Evolutionary conservation across 2,113 vertebrate genomes (phyloP).

Genomic region (Seriola rivoliana): DNA sequence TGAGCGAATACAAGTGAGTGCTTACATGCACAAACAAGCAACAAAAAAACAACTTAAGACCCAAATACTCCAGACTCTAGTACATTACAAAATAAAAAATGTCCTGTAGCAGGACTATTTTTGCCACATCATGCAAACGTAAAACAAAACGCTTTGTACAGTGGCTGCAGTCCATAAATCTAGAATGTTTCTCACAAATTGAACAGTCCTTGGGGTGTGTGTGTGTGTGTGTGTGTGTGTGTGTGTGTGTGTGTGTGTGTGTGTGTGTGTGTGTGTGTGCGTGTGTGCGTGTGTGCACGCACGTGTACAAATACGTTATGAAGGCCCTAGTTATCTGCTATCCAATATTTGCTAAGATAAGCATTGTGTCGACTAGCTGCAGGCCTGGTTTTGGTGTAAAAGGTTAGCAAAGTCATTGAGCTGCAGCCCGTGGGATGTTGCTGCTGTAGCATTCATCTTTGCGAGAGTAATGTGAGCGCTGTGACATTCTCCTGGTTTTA

Average conservation of each 20-base stretch:
- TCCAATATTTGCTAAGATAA: conserved; percentile 78
- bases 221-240: too few relatives aligned
- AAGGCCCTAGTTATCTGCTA: conserved; percentile 65
- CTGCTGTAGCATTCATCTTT: conserved; percentile 65
- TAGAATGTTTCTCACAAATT: conserved; percentile 55
- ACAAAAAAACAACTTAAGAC: not conserved
- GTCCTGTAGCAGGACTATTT: conserved; percentile 20
- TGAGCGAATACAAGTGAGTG: conserved; percentile 10
- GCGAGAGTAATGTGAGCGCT: conserved; percentile 70
- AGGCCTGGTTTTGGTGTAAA: conserved; percentile 67
- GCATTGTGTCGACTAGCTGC: conserved; percentile 65
- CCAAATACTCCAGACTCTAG: not conserved
- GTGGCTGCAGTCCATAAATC: conserved; percentile 52
- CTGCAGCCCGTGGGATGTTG: conserved; percentile 56
- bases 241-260: conserved; percentile 18
- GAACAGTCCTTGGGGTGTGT: conserved; percentile 55
- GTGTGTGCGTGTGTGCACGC: not conserved
- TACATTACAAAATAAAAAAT: conserved; percentile 12
- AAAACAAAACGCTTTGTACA: conserved; percentile 56
- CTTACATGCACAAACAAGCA: not conserved
- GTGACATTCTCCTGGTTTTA: conserved; percentile 78
- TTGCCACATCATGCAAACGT: conserved; percentile 65
- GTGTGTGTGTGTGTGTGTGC: too few relatives aligned
- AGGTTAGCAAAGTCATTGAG: conserved; percentile 75
- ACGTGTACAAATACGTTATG: conserved; percentile 72